These are phyloP conservation scores for Rhogogaster chlorosoma DNA, from an alignment of 2,888 invertebrate species.

Conservation along the genomic window DNA sequence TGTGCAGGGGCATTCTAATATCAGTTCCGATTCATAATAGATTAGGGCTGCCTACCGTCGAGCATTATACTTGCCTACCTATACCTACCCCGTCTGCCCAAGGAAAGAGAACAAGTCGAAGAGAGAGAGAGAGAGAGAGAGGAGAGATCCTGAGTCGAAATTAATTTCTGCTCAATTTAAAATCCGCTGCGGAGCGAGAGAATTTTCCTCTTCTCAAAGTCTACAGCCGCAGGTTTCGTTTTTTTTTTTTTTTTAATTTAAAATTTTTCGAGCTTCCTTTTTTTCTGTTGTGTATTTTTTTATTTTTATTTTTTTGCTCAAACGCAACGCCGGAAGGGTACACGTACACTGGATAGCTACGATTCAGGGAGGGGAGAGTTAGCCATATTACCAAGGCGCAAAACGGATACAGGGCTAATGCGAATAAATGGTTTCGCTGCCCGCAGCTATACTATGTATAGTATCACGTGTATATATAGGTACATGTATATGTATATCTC, in stretches of 20 bases:
- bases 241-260: not conserved
- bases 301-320: not conserved
- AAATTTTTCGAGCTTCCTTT: not conserved
- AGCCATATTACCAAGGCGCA: slow-evolving; percentile 55
- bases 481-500: not conserved
- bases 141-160: slow-evolving; percentile 18
- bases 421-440: slow-evolving; percentile 67
- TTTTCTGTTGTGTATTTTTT: not conserved
- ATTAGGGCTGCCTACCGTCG: slow-evolving; percentile 53
- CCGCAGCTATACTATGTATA: slow-evolving; percentile 34
- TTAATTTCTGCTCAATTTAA: slow-evolving; percentile 7
- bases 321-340: not conserved
- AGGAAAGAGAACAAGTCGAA: not conserved
- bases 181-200: not conserved
- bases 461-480: not conserved
- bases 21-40: slow-evolving; percentile 71
- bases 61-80: slow-evolving; percentile 26
- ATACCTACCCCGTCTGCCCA: not conserved
- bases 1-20: slow-evolving; percentile 66
- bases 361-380: not conserved
- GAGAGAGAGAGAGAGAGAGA: not conserved
- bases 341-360: not conserved
- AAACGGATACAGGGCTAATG: slow-evolving; percentile 69
- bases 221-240: not conserved
- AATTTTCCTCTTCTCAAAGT: not conserved